Evolutionary conservation across 2,113 vertebrate species (phyloP).

Genomic region (Xenus cinereus): DNA sequence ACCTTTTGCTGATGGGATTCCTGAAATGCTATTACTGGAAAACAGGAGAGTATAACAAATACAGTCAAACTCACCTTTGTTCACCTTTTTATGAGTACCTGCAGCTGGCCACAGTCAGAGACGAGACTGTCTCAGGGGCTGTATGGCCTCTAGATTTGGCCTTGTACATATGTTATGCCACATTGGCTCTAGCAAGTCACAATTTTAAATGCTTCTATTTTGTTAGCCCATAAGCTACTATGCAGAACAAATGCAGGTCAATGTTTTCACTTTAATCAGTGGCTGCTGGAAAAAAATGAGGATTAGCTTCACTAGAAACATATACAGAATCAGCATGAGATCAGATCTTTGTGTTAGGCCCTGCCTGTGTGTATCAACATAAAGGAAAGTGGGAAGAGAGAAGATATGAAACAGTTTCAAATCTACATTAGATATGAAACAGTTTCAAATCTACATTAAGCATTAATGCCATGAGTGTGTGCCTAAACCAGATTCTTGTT

Average conservation of each 20-base stretch:
- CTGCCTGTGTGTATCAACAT: background rate
- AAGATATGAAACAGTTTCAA: background rate
- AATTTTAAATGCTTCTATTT: background rate
- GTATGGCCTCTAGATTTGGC: background rate
- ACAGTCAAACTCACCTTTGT: background rate
- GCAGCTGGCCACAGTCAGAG: background rate
- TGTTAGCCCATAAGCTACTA: background rate
- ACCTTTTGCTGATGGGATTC: background rate
- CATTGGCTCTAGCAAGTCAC: background rate
- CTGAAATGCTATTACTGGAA: constrained; percentile 26
- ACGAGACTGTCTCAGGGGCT: background rate
- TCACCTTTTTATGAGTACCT: background rate
- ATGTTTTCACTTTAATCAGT: background rate
- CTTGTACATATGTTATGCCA: background rate
- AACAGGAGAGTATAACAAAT: background rate
- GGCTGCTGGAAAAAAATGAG: background rate
- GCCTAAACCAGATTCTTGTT: background rate
- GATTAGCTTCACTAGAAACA: background rate
- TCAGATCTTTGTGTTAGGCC: background rate
- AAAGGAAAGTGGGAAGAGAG: background rate
- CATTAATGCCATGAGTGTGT: background rate
- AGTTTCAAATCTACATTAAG: background rate
- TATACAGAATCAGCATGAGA: background rate
- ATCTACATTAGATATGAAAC: background rate
- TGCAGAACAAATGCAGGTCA: background rate